Evolutionary conservation across 1,140 invertebrate genomes (phyloP), one percentile per base, ranked within the genome.

Genomic region (Theocolax elegans): DNA sequence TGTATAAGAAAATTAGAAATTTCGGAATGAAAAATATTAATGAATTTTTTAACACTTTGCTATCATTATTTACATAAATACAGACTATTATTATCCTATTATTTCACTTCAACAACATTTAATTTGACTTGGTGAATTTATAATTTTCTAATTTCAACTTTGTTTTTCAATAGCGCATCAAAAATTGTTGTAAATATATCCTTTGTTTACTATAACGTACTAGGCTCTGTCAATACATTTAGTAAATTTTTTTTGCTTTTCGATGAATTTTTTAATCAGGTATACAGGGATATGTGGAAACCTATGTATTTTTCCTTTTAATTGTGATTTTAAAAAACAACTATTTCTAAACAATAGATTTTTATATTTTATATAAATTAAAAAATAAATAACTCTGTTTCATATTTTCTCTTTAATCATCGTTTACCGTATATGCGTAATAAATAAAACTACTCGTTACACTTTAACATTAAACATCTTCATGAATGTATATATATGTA

Each of bases 81-180:
- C 31, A 58, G n/a, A 25, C 40, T 58, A 40, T 38, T 58, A 29
- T 23, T 53, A 23, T 53, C 27, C 12, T 35, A 31, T 35, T 54
- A n/a, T 25, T 31, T 31, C n/a, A 31, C n/a, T 3, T 29, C 51
- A 35, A 54, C 27, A 15, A 25, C 12, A 12, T 29, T 53, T 15
- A 2, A 53, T 2, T 29, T 3, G 31, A n/a, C 17, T 53, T 53
- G n/a, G 23, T 49, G 17, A n/a, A 27, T 17, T 29, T 56, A 44
- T 56, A 66, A 66, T 58, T 58, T 56, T 56, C 40, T 58, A 56
- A 65, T 58, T 67, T 58, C 40, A 67, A 29, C 25, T 67, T 56
- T 46, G 44, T 15, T 46, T 25, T 44, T 66, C 29, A 54, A 46
- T 51, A 44, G 25, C 25, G 8, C 54, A 38, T 67, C 25, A 59